Base-by-base conservation (phyloP, 2,113 vertebrate species). In the Dicerorhinus sumatrensis region DNA sequence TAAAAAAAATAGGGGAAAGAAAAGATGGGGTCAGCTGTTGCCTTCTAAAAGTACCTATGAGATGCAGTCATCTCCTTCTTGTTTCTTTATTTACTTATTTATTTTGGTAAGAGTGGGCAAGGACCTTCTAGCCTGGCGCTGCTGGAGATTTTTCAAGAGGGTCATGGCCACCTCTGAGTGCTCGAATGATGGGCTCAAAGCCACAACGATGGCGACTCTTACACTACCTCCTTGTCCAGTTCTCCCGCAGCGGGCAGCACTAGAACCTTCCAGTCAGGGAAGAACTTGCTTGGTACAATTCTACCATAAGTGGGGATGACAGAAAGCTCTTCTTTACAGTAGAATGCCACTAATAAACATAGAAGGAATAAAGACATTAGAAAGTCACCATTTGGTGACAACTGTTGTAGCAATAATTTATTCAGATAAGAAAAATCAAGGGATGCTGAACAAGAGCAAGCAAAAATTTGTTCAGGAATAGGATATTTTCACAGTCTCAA, bases 191-290 rank as follows among this genome's bases (percentile, higher is more conserved):
- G 39, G 76, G 13, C 36, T 48, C 5, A 0, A 60, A 39, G 54
- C 42, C 46, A 12, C 7, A 33, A 3, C 0, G 2, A 10, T 63
- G 23, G 75, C 56, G 39, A 0, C 21, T 8, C 62, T 31, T 46
- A 33, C 13, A 8, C 23, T 6, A 36, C 56, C 18, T 51, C 20
- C 46, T 33, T 18, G 31, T 65, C 39, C 39, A 27, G 8, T 21
- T 27, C 2, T 46, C 88, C 13, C 16, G 7, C 23, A 16, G 13
- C 2, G 2, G 65, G 51, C 18, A 25, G 67, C 18, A 25, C 25
- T 8, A 27, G 48, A 33, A 5, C 14, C 75, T 39, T 65, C 85
- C n/a, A n/a, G 54, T 14, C 58, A 39, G 58, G 84, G 72, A 27
- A 48, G 42, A 60, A 11, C 33, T 33, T 46, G 73, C 42, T 33